phyloP scores from a whole-genome alignment of 2,113 vertebrate genomes.

The Chaetorhynchus papuensis region DNA sequence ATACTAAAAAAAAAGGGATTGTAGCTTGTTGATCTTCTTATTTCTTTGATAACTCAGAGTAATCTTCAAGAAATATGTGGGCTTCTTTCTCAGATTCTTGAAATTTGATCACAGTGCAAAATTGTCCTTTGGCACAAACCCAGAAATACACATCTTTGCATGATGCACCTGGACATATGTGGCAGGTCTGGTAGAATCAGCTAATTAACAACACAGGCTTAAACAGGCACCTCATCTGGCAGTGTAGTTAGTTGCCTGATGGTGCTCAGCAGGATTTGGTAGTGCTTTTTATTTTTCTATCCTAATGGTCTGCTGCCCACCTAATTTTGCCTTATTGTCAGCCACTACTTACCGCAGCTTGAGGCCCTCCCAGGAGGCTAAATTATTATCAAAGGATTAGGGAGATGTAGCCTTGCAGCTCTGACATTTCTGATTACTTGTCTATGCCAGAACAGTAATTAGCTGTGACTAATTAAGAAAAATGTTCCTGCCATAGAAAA shows the following conservation, averaged over 20 bases:
- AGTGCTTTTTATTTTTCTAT: constrained; percentile 86
- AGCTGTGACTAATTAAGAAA: constrained; percentile 92
- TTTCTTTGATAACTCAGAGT: constrained; percentile 78
- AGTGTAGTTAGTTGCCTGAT: constrained; percentile 84
- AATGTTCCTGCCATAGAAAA: constrained; percentile 85
- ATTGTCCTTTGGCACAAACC: constrained; percentile 79
- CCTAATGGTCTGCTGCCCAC: constrained; percentile 88
- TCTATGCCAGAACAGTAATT: constrained; percentile 90
- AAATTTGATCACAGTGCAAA: constrained; percentile 77
- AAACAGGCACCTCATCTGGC: constrained; percentile 90
- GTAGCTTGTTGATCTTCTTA: constrained; percentile 73
- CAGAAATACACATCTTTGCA: constrained; percentile 78
- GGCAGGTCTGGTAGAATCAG: constrained; percentile 84
- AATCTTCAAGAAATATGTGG: constrained; percentile 75
- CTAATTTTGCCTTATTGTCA: constrained; percentile 89
- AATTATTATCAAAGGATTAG: constrained; percentile 92
- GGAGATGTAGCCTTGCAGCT: constrained; percentile 86
- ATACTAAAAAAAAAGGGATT: constrained; percentile 68
- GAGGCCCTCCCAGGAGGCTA: constrained; percentile 87
- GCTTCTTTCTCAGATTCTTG: constrained; percentile 73
- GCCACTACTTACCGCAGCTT: constrained; percentile 87
- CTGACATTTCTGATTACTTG: constrained; percentile 90
- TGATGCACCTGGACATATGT: constrained; percentile 85
- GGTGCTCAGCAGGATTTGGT: constrained; percentile 84
- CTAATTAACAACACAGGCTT: constrained; percentile 88